phyloP scores from a whole-genome alignment of 2,797 vertebrate species.

The Vireo griseus region DNA sequence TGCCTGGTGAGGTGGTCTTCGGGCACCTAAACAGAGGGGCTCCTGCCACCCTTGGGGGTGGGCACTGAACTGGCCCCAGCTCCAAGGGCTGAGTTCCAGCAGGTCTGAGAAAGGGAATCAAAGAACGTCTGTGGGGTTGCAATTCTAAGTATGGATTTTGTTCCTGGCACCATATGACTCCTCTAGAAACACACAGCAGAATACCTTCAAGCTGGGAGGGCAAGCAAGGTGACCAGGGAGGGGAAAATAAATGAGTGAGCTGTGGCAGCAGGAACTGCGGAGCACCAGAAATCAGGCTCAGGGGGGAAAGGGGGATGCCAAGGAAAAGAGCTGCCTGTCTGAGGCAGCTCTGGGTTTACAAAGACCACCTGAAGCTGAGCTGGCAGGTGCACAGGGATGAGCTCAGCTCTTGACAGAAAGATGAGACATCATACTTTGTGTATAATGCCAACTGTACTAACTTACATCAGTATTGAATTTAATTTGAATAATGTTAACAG shows the following conservation, averaged over 20 bases:
- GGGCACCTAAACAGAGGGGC: neutral
- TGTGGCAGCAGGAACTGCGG: neutral
- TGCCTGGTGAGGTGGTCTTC: neutral
- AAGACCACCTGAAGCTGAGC: conserved; percentile 32
- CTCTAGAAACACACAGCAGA: neutral
- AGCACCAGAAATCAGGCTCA: neutral
- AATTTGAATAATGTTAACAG: conserved; percentile 50
- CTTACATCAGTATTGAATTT: conserved; percentile 23
- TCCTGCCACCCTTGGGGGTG: rapidly evolving
- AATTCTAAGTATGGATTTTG: neutral
- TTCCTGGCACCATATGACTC: neutral
- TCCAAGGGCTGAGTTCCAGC: neutral
- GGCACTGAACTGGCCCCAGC: neutral
- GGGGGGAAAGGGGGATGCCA: neutral
- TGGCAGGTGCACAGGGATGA: neutral
- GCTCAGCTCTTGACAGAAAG: neutral
- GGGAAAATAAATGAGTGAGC: neutral
- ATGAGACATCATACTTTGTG: neutral
- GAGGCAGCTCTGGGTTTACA: neutral
- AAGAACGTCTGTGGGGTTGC: neutral
- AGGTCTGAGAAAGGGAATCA: neutral
- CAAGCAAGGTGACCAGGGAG: neutral
- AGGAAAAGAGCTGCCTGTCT: neutral
- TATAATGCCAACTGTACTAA: neutral
- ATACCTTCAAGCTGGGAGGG: neutral